phyloP scores from a whole-genome alignment of 2,113 vertebrate species.

The Rhea americana region DNA sequence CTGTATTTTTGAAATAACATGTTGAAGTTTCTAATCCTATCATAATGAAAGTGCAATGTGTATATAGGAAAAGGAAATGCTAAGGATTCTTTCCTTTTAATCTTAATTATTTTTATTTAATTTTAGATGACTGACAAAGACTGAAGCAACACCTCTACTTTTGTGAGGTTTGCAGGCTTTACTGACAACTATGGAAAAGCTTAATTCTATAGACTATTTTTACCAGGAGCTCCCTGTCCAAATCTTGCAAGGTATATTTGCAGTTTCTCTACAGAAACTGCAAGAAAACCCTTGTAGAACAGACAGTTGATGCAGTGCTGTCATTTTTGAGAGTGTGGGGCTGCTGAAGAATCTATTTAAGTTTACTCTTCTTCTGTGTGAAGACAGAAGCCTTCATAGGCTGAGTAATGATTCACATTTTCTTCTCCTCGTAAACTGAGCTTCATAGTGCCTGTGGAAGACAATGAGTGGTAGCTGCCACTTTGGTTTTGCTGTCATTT shows the following conservation, averaged over 20 bases:
- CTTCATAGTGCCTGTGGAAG: neutral
- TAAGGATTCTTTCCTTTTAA: neutral
- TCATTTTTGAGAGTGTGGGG: neutral
- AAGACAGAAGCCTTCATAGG: neutral
- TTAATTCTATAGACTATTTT: neutral
- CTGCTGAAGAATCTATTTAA: neutral
- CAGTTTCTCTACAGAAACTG: neutral
- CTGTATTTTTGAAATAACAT: neutral
- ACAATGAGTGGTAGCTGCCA: neutral
- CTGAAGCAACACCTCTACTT: neutral
- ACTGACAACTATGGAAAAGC: neutral
- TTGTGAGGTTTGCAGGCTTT: neutral
- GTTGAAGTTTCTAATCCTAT: neutral
- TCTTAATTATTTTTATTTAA: neutral
- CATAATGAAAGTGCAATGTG: rapidly evolving
- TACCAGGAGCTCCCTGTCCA: neutral
- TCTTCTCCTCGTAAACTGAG: neutral
- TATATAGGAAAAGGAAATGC: neutral
- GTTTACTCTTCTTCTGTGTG: rapidly evolving
- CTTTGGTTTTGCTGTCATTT: neutral
- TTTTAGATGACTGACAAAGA: neutral
- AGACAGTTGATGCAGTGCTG: neutral
- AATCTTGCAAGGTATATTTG: neutral
- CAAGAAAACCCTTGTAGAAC: neutral
- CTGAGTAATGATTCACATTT: neutral